Evolutionary conservation across 2,888 invertebrate genomes (phyloP).

Genomic region (Apotomis turbidana): DNA sequence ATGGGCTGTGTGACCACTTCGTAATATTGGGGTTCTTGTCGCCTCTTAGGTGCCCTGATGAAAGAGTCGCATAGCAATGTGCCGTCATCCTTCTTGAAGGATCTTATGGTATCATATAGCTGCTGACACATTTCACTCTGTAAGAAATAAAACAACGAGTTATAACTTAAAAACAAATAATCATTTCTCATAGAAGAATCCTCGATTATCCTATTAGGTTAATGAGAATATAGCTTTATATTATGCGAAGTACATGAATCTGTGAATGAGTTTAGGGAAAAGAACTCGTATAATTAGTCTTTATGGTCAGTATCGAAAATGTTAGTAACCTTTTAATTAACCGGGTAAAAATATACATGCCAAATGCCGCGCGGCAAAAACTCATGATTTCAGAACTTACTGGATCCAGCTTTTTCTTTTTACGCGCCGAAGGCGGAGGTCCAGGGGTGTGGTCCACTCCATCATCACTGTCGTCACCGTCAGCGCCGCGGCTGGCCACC

Average conservation of each 20-base stretch:
- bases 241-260: too few relatives aligned
- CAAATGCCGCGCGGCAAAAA: conserved; percentile 19
- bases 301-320: too few relatives aligned
- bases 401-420: conserved; percentile 90
- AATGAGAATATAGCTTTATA: not conserved
- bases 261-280: too few relatives aligned
- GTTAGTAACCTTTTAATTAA: too few relatives aligned
- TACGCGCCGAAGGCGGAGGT: conserved; percentile 80
- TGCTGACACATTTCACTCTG: conserved; percentile 95
- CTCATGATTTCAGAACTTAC: conserved; percentile 73
- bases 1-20: conserved; percentile 97
- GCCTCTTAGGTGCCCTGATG: conserved; percentile 96
- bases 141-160: conserved; percentile 48
- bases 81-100: conserved; percentile 96
- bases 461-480: conserved; percentile 89
- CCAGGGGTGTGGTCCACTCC: conserved; percentile 79
- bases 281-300: too few relatives aligned
- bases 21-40: conserved; percentile 95
- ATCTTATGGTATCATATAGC: conserved; percentile 95
- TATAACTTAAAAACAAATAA: too few relatives aligned
- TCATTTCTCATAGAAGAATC: too few relatives aligned
- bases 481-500: conserved; percentile 88
- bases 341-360: too few relatives aligned
- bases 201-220: not conserved
- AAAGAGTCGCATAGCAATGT: conserved; percentile 95